Evolutionary conservation across 1,140 invertebrate genomes (phyloP).

Genomic region (Lordiphosa clarofinis): DNA sequence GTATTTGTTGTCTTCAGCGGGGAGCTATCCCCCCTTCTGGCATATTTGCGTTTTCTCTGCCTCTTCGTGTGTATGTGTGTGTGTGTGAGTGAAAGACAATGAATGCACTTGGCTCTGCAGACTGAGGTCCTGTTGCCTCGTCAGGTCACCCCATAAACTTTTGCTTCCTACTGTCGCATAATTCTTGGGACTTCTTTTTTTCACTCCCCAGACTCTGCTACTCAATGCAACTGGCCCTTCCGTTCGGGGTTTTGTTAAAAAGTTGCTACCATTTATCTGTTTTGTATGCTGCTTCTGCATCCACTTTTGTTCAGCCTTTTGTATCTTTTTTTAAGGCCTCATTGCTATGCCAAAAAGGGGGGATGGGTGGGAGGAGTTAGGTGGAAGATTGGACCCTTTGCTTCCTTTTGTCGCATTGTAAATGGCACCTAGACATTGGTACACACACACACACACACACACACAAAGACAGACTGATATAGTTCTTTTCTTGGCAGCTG

Average conservation of each 20-base stretch:
- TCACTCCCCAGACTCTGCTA: conserved; percentile 26
- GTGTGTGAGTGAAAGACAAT: conserved; percentile 55
- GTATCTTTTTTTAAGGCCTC: conserved; percentile 15
- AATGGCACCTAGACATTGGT: conserved; percentile 24
- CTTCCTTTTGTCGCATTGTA: conserved; percentile 59
- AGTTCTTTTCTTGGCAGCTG: conserved; percentile 22
- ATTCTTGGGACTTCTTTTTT: conserved; percentile 55
- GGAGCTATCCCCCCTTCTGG: conserved; percentile 28
- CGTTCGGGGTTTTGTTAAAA: conserved; percentile 60
- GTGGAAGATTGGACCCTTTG: conserved; percentile 6
- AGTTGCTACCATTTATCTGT: conserved; percentile 70
- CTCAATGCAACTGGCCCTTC: conserved; percentile 50
- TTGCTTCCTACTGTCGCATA: conserved; percentile 66
- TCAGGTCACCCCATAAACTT: conserved; percentile 59
- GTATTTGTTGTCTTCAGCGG: conserved; percentile 55
- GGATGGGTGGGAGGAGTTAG: conserved; percentile 1
- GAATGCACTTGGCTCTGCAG: conserved; percentile 53
- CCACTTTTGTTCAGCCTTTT: conserved; percentile 18
- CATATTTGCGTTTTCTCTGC: conserved; percentile 62
- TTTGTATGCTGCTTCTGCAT: conserved; percentile 40
- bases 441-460: neutral
- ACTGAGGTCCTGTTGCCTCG: neutral
- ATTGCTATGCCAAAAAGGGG: conserved; percentile 33
- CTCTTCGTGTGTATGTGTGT: conserved; percentile 5
- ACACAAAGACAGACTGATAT: conserved; percentile 3